Conservation (phyloP, 2,113 vertebrate genomes). For the Tragelaphus buxtoni region DNA sequence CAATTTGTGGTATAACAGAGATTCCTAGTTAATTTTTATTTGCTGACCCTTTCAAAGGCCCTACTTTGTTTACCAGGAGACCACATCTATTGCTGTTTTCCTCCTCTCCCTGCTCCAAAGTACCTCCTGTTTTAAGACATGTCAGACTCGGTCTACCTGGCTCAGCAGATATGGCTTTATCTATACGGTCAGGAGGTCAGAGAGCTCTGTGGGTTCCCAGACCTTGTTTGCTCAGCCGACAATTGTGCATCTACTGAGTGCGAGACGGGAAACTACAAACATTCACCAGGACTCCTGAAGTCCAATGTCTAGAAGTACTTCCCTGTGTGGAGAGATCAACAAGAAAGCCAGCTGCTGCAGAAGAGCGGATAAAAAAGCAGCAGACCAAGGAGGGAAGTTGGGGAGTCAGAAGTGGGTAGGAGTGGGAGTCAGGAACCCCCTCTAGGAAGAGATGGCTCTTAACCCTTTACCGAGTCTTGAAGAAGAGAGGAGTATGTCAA, state of each 20-base stretch:
- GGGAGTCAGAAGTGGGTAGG: neutral
- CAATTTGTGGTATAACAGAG: neutral
- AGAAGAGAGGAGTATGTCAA: neutral
- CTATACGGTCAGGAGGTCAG: neutral
- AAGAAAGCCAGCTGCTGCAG: neutral
- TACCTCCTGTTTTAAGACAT: conserved; percentile 4
- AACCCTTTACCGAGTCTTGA: neutral
- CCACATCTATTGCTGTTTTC: neutral
- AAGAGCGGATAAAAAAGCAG: neutral
- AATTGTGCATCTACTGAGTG: neutral
- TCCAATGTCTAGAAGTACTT: neutral
- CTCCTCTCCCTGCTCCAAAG: neutral
- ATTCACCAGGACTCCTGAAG: neutral
- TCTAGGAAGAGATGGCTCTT: neutral
- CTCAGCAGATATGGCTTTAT: neutral
- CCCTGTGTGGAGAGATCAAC: neutral
- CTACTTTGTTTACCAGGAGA: conserved; percentile 21
- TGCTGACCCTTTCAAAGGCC: conserved; percentile 3
- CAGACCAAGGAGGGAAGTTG: accelerated
- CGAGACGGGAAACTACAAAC: neutral
- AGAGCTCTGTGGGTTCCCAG: neutral
- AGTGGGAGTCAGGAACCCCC: neutral
- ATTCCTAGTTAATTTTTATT: neutral
- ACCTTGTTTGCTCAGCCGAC: neutral
- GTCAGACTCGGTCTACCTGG: neutral